A percentile compares a stretch with the other conserved stretches of the same genome.
Conservation (phyloP, 2,797 vertebrate genomes). For the Mormyrops attenuatus region DNA sequence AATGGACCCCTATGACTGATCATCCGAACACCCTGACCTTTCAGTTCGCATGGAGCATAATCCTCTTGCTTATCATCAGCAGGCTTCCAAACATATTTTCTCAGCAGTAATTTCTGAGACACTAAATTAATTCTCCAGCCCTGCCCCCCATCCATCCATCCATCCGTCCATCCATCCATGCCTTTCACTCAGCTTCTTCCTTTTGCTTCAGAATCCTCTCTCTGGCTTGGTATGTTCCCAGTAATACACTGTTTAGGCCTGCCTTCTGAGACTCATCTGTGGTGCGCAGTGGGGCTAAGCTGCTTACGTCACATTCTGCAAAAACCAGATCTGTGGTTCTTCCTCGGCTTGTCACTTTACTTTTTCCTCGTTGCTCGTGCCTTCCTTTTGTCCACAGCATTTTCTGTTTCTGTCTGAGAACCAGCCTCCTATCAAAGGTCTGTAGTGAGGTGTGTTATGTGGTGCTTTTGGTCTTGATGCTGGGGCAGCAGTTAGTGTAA, state of each 20-base stretch:
- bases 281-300: slow-evolving; percentile 64
- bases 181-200: not conserved
- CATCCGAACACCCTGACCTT: not conserved
- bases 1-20: not conserved
- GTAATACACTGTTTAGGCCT: slow-evolving; percentile 58
- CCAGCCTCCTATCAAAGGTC: not conserved
- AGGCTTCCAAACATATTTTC: not conserved
- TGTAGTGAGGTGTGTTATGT: not conserved
- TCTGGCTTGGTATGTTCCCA: slow-evolving; percentile 48
- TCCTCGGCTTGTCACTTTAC: not conserved
- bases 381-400: not conserved
- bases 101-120: not conserved
- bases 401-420: slow-evolving; percentile 22
- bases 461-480: not conserved
- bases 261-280: slow-evolving; percentile 62
- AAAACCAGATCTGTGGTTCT: slow-evolving; percentile 57
- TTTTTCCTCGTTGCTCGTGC: not conserved
- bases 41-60: not conserved
- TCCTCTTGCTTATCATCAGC: not conserved
- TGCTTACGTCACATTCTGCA: slow-evolving; percentile 59
- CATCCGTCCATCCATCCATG: slow-evolving; percentile 13
- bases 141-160: not conserved
- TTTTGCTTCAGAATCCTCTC: not conserved
- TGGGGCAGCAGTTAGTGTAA: not conserved
- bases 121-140: not conserved